Evolutionary conservation across 92 coral and sea anemone genomes (phyloP).

Genomic region (Porites evermanni): DNA sequence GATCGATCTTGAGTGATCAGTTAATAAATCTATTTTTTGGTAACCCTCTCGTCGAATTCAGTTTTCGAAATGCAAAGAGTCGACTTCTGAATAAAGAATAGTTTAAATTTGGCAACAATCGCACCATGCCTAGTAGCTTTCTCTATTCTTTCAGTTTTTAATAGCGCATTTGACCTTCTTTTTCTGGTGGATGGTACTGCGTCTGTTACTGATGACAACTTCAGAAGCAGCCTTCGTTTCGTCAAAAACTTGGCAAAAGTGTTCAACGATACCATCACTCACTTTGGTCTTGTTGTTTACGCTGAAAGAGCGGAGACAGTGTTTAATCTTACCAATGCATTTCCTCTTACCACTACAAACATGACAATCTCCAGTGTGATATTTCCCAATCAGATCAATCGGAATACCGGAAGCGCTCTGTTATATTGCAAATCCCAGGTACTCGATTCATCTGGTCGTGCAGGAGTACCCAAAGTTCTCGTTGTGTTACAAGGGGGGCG

Average conservation of each 20-base stretch:
- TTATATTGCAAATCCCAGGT: not conserved
- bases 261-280: not conserved
- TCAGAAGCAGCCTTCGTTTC: not conserved
- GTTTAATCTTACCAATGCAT: not conserved
- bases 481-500: not conserved
- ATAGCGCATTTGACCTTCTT: constrained; percentile 13
- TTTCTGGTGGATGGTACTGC: constrained; percentile 23
- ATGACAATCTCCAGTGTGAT: not conserved
- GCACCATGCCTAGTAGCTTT: not conserved
- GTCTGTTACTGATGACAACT: not conserved
- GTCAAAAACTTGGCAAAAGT: constrained; percentile 7
- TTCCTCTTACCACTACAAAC: not conserved
- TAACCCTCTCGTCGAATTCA: too few species aligned
- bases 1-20: too few species aligned
- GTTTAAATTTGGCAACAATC: not conserved
- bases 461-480: constrained; percentile 3
- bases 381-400: not conserved
- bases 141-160: not conserved
- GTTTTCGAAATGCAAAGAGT: too few species aligned
- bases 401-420: constrained; percentile 1
- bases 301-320: constrained; percentile 8
- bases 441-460: not conserved
- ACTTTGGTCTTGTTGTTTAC: constrained; percentile 10
- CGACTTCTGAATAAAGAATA: not conserved
- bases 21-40: too few species aligned